These are phyloP conservation scores for Squalus acanthias DNA, from an alignment of 2,797 vertebrate genomes.

Conservation along the genomic window DNA sequence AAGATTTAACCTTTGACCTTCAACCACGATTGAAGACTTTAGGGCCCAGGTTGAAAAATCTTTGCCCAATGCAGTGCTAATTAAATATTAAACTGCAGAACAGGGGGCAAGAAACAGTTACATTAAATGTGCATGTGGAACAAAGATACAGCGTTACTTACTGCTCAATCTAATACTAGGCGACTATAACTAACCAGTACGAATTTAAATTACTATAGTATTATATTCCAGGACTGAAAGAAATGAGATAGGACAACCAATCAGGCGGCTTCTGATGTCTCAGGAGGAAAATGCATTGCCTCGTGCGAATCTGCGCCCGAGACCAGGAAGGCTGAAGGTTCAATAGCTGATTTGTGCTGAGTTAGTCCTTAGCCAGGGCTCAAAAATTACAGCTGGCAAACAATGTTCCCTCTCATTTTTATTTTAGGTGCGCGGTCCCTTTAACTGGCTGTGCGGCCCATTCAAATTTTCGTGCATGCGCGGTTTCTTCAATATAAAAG, in stretches of 20 bases:
- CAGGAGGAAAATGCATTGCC: not conserved
- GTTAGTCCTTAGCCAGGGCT: not conserved
- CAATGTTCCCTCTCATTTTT: not conserved
- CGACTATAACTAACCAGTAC: not conserved
- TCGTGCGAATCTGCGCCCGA: not conserved
- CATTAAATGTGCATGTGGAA: conserved; percentile 9
- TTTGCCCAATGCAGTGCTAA: not conserved
- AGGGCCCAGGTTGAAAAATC: too few species aligned
- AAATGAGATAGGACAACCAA: not conserved
- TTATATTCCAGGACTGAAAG: not conserved
- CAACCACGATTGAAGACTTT: conserved; percentile 16
- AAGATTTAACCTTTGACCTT: conserved; percentile 17
- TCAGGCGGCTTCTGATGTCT: not conserved
- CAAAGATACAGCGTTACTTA: not conserved
- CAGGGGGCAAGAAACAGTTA: not conserved
- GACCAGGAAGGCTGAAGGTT: not conserved
- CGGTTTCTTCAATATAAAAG: too few species aligned
- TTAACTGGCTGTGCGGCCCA: too few species aligned
- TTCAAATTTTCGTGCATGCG: too few species aligned
- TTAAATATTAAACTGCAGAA: not conserved
- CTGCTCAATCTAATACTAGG: not conserved
- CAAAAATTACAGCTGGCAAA: not conserved
- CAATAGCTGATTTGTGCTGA: not conserved
- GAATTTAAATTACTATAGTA: not conserved
- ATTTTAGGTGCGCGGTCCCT: too few species aligned